Base-by-base conservation (phyloP, 2,113 vertebrate species). In the Hippopotamus amphibius region DNA sequence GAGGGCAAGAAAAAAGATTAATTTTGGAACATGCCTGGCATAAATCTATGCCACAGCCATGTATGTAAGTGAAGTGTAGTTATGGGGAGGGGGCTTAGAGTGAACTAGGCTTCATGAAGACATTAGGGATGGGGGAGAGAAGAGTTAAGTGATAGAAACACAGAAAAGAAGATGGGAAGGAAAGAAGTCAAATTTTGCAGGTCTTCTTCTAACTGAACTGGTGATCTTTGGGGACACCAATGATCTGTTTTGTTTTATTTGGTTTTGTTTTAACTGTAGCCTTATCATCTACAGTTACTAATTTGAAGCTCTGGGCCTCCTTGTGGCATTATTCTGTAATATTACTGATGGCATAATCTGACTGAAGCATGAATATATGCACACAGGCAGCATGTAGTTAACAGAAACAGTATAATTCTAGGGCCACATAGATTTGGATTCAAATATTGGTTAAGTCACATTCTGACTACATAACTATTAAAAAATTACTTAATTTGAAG, bases 71-170 rank as follows among this genome's bases (percentile, higher is more conserved):
- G 53, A 33, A 21, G 7, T 5, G 10, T 22, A 17, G 26, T 50
- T 50, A 4, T 2, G 6, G 2, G 1, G 13, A 14, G 0, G 10
- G 11, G 15, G 2, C 1, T 48, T 55, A 13, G 3, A 46, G 28
- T 17, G 0, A 85, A 24, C 8, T 5, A n/a, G 3, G 43, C 43
- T 55, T 61, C 57, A 14, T 46, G 3, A 43, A 10, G 16, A 43
- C 16, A 46, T 48, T 24, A 88, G 43, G 4, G 37, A 6, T 41
- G 28, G 15, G 43, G 10, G 9, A 46, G 6, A 46, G 2, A 41
- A 13, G 19, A 55, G 5, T 14, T 13, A 66, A 26, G 16, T 16
- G 24, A 63, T 17, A 41, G 57, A 55, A 33, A 89, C 46, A 30
- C 16, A n/a, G 24, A 61, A 63, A 41, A 43, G 7, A 8, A 61